Conservation (phyloP, 1,140 invertebrate species). For the Sminthurides bifidus region DNA sequence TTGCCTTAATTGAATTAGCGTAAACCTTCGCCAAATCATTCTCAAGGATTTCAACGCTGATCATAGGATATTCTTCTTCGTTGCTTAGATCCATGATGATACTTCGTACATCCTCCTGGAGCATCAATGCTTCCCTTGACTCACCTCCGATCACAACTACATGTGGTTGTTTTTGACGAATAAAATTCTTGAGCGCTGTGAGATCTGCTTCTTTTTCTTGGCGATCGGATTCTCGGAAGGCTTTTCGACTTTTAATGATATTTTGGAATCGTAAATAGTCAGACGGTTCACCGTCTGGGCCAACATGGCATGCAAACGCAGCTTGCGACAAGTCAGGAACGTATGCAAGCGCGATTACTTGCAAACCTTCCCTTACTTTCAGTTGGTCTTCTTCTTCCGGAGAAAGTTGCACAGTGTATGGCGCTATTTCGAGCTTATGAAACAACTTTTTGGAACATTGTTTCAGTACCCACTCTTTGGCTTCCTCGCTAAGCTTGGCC, state of each 20-base stretch:
- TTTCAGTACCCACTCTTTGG: conserved; percentile 78
- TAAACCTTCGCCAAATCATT: conserved; percentile 85
- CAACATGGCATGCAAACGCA: conserved; percentile 76
- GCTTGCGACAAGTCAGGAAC: conserved; percentile 73
- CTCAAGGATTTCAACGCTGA: conserved; percentile 82
- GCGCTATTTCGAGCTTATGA: conserved; percentile 83
- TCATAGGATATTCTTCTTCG: conserved; percentile 74
- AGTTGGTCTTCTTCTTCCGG: conserved; percentile 80
- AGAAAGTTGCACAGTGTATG: conserved; percentile 62
- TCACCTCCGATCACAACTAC: conserved; percentile 82
- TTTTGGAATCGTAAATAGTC: conserved; percentile 80
- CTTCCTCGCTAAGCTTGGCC: conserved; percentile 65
- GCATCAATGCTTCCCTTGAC: conserved; percentile 71
- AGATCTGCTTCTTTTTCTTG: conserved; percentile 67
- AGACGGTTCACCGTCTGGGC: conserved; percentile 68
- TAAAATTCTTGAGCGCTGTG: conserved; percentile 68
- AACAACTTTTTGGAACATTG: conserved; percentile 72
- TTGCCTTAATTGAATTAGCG: conserved; percentile 75
- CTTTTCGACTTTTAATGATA: conserved; percentile 67
- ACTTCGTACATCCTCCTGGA: conserved; percentile 71
- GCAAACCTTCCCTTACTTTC: conserved; percentile 70
- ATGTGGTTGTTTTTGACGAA: conserved; percentile 83
- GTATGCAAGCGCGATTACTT: conserved; percentile 79
- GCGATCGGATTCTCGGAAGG: conserved; percentile 58
- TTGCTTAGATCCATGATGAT: conserved; percentile 62